Percentiles rank a stretch among this genome's conserved stretches.
These are phyloP conservation scores for Zaprionus ghesquierei DNA, from an alignment of 1,140 invertebrate genomes.

Conservation along the genomic window DNA sequence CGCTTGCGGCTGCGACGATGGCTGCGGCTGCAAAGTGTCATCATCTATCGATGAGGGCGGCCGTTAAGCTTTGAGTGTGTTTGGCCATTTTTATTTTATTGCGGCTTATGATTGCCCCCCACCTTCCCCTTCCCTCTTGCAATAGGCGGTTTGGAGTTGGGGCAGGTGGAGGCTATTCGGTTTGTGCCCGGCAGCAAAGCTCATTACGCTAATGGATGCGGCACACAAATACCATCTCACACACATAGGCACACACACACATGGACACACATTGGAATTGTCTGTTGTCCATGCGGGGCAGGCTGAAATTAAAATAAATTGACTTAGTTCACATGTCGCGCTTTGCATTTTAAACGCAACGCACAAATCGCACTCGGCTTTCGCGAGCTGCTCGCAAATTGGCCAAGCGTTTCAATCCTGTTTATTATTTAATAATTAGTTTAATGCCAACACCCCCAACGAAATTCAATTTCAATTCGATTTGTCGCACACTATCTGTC, in stretches of 20 bases:
- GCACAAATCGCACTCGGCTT: conserved; percentile 63
- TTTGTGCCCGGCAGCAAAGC: conserved; percentile 52
- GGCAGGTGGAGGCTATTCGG: not conserved
- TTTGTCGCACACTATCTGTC: not conserved
- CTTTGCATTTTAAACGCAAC: conserved; percentile 63
- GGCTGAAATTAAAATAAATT: conserved; percentile 75
- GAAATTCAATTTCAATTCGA: conserved; percentile 62
- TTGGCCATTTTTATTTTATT: conserved; percentile 65
- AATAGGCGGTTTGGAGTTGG: not conserved
- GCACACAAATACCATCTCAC: conserved; percentile 16
- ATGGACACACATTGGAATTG: conserved; percentile 22
- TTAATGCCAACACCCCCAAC: conserved; percentile 41
- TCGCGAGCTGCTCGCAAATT: conserved; percentile 71
- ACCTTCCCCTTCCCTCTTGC: too few relatives aligned
- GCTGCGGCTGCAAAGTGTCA: conserved; percentile 68
- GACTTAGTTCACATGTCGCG: conserved; percentile 46
- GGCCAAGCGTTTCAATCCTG: conserved; percentile 66
- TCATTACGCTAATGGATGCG: conserved; percentile 74
- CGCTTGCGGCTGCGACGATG: not conserved
- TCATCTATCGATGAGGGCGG: conserved; percentile 67
- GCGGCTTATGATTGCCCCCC: conserved; percentile 42
- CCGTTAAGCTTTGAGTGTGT: conserved; percentile 70
- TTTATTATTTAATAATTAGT: conserved; percentile 79
- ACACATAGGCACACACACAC: conserved; percentile 10
- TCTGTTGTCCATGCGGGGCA: not conserved